A percentile compares a stretch with the other conserved stretches of the same genome.
These are phyloP conservation scores for Nebria ingens DNA, from an alignment of 1,140 invertebrate species.

Conservation along the genomic window DNA sequence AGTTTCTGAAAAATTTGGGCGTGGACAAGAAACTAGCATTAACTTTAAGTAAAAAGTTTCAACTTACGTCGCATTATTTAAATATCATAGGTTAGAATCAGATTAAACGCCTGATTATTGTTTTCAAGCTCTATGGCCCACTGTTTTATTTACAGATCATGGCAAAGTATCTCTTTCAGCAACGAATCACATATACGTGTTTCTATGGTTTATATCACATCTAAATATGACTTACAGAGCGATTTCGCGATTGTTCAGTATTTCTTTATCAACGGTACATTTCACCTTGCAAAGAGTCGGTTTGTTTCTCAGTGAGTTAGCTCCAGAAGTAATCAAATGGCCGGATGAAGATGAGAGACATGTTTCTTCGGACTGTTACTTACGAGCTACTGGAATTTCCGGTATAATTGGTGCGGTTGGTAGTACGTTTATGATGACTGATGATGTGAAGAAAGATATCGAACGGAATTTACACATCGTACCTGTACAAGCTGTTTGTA, in stretches of 20 bases:
- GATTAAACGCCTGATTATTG: background rate
- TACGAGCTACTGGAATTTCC: background rate
- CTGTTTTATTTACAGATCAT: background rate
- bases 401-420: background rate
- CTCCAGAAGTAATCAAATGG: background rate
- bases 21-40: background rate
- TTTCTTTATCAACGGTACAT: background rate
- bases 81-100: background rate
- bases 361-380: background rate
- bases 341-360: background rate
- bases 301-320: background rate
- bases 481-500: background rate
- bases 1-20: background rate
- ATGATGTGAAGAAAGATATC: background rate
- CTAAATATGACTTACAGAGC: background rate
- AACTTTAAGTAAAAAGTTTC: background rate
- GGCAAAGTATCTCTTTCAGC: background rate
- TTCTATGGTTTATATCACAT: background rate
- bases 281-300: background rate
- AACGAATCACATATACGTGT: background rate
- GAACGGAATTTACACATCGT: background rate
- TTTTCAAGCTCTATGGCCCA: background rate
- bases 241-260: background rate
- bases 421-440: background rate
- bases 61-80: background rate